These are phyloP conservation scores for Tetramorium bicarinatum DNA, from an alignment of 2,888 invertebrate species.

Conservation along the genomic window DNA sequence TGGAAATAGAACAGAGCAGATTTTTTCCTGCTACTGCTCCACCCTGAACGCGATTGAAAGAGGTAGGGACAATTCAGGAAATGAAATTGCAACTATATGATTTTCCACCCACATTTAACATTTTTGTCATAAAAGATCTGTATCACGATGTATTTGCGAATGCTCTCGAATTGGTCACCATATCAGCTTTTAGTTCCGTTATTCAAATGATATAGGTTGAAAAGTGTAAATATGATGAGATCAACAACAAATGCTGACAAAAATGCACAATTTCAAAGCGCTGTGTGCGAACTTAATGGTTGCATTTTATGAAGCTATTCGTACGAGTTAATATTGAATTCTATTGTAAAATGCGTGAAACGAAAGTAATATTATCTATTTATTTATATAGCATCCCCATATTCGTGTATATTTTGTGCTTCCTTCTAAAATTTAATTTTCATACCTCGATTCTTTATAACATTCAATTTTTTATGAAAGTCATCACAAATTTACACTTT, in stretches of 20 bases:
- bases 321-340: constrained; percentile 18
- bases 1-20: constrained; percentile 8
- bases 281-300: neutral
- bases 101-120: constrained; percentile 24
- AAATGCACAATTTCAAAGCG: constrained; percentile 27
- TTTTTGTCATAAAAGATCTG: constrained; percentile 32
- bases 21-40: constrained; percentile 67
- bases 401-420: neutral
- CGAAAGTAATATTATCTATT: neutral
- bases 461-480: neutral
- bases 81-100: constrained; percentile 36
- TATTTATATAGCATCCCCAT: neutral
- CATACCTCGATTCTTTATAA: neutral
- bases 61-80: constrained; percentile 17
- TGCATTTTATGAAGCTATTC: neutral
- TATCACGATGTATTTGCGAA: constrained; percentile 25
- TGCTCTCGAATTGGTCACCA: constrained; percentile 5
- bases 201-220: constrained; percentile 25
- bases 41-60: constrained; percentile 19
- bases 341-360: neutral
- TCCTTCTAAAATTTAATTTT: neutral
- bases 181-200: constrained; percentile 39
- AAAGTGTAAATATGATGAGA: constrained; percentile 20
- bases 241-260: constrained; percentile 34
- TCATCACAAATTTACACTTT: constrained; percentile 58